Evolutionary conservation across 2,113 vertebrate genomes (phyloP).

Genomic region (Chaenocephalus aceratus): DNA sequence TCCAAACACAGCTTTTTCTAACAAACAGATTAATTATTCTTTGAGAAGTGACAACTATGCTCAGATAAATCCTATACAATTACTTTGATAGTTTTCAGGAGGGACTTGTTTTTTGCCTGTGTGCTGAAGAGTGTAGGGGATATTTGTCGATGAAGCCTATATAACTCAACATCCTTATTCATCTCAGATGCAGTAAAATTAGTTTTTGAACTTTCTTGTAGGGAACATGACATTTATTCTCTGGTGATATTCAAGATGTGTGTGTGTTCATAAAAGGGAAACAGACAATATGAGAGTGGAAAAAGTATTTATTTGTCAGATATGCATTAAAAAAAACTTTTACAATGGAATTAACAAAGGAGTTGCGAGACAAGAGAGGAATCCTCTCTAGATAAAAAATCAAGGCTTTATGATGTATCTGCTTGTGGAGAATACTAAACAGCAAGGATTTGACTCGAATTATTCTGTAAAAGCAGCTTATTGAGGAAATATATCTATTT

Average conservation of each 20-base stretch:
- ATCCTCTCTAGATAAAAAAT: constrained; percentile 61
- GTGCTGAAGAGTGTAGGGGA: background rate
- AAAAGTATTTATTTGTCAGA: constrained; percentile 8
- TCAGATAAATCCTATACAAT: constrained; percentile 26
- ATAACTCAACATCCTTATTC: background rate
- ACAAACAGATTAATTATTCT: constrained; percentile 18
- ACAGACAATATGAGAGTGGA: constrained; percentile 19
- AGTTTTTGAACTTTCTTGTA: constrained; percentile 27
- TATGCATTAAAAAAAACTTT: constrained; percentile 35
- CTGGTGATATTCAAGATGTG: constrained; percentile 45
- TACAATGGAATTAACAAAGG: constrained; percentile 47
- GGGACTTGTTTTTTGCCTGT: background rate
- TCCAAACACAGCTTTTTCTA: background rate
- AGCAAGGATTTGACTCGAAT: constrained; percentile 33
- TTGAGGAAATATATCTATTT: too few relatives aligned
- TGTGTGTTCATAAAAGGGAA: constrained; percentile 56
- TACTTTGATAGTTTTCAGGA: constrained; percentile 4
- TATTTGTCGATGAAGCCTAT: background rate
- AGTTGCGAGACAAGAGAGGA: constrained; percentile 48
- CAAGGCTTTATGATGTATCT: constrained; percentile 49
- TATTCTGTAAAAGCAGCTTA: constrained; percentile 31
- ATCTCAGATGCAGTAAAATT: constrained; percentile 25
- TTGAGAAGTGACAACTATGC: background rate
- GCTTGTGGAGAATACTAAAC: constrained; percentile 39
- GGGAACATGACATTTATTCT: constrained; percentile 57